Conservation (phyloP, 2,888 invertebrate genomes). For the Ypsolopha scabrella region DNA sequence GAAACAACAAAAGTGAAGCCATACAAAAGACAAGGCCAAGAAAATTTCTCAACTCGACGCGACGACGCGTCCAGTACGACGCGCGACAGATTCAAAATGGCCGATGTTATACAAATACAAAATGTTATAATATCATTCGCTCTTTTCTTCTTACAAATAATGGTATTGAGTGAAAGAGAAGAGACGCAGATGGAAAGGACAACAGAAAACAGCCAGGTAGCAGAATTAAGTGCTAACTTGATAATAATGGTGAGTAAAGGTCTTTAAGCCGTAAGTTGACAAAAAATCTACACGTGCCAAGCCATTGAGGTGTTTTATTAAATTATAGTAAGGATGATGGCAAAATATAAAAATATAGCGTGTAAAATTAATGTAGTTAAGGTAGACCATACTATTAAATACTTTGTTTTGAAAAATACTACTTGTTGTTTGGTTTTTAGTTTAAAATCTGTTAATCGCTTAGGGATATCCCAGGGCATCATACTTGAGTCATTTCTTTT, state of each 20-base stretch:
- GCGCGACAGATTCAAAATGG: neutral
- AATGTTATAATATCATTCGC: neutral
- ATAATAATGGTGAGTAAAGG: neutral
- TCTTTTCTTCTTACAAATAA: neutral
- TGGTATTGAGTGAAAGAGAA: neutral
- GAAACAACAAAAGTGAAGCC: neutral
- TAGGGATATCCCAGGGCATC: too few species aligned
- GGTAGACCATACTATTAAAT: too few species aligned
- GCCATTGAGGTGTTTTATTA: too few species aligned
- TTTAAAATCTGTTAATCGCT: too few species aligned
- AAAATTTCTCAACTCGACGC: constrained; percentile 16
- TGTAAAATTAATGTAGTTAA: too few species aligned
- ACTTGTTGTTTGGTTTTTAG: too few species aligned
- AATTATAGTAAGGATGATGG: too few species aligned
- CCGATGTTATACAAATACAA: too few species aligned
- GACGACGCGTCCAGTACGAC: neutral
- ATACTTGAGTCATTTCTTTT: too few species aligned
- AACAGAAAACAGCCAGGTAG: neutral
- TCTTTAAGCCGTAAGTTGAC: neutral
- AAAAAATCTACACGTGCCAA: too few species aligned
- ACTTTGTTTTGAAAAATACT: too few species aligned
- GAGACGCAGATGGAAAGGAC: neutral
- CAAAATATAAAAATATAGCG: too few species aligned
- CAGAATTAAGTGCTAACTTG: constrained; percentile 1
- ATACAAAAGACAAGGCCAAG: constrained; percentile 18